These are phyloP conservation scores for Onthophagus sagittarius DNA, from an alignment of 2,888 invertebrate genomes.

Conservation along the genomic window DNA sequence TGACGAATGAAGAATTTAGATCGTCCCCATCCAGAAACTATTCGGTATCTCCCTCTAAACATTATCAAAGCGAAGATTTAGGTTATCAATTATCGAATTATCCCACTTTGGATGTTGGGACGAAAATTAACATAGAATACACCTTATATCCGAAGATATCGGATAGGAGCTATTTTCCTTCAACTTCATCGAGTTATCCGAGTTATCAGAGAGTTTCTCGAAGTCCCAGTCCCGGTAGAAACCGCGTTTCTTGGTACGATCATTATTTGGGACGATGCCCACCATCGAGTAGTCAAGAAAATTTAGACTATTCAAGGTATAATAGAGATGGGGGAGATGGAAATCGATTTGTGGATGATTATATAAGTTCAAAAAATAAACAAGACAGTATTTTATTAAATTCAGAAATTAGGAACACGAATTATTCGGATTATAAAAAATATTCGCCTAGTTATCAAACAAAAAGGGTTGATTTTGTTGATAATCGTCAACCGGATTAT, in stretches of 20 bases:
- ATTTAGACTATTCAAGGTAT: background rate
- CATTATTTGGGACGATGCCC: conserved; percentile 4
- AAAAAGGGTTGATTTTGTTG: background rate
- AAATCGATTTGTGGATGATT: background rate
- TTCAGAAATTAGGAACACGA: background rate
- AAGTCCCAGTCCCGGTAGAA: background rate
- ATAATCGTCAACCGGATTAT: background rate
- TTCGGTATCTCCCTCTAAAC: background rate
- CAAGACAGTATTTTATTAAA: conserved; percentile 5
- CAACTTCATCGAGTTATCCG: background rate
- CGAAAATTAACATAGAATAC: conserved; percentile 1
- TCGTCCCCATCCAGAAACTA: background rate
- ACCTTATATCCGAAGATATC: conserved; percentile 3
- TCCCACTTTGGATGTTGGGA: background rate
- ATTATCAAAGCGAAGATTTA: conserved; percentile 1
- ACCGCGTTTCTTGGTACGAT: conserved; percentile 8
- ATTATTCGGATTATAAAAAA: background rate
- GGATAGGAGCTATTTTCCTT: background rate
- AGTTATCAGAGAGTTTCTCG: background rate
- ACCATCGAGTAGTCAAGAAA: background rate
- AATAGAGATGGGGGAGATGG: background rate
- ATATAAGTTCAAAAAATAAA: background rate
- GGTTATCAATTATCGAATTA: conserved; percentile 3
- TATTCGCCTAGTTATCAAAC: background rate
- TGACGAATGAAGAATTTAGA: background rate